Conservation (phyloP, 2,113 vertebrate species). For the Athene noctua region DNA sequence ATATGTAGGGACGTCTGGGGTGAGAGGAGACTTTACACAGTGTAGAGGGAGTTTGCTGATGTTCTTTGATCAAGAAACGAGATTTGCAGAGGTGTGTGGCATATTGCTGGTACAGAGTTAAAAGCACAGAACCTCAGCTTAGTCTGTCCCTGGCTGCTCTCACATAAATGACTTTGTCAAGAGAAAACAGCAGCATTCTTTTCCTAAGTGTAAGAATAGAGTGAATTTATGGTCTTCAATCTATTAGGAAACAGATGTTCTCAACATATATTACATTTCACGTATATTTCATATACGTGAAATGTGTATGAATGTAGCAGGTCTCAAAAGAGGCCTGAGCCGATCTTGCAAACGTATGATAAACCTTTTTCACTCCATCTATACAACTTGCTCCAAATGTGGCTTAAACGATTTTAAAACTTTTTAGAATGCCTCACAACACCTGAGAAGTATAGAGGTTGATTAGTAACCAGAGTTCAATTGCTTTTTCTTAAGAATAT, state of each 20-base stretch:
- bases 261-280: not conserved
- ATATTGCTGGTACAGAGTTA: not conserved
- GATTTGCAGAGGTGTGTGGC: not conserved
- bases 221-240: not conserved
- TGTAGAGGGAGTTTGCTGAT: not conserved
- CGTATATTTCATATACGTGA: fast-evolving
- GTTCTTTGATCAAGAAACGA: fast-evolving
- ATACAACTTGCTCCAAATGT: not conserved
- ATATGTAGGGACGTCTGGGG: fast-evolving
- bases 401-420: not conserved
- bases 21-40: not conserved
- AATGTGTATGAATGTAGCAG: not conserved
- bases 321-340: not conserved
- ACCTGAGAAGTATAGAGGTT: not conserved
- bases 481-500: not conserved
- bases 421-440: not conserved
- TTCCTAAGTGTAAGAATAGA: not conserved
- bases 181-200: not conserved
- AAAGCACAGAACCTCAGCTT: not conserved
- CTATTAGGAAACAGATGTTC: not conserved
- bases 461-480: not conserved
- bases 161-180: not conserved
- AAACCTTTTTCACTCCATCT: not conserved
- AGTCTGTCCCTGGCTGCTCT: not conserved
- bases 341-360: not conserved